Evolutionary conservation across 2,888 invertebrate genomes (phyloP).

Genomic region (Carcina quercana): DNA sequence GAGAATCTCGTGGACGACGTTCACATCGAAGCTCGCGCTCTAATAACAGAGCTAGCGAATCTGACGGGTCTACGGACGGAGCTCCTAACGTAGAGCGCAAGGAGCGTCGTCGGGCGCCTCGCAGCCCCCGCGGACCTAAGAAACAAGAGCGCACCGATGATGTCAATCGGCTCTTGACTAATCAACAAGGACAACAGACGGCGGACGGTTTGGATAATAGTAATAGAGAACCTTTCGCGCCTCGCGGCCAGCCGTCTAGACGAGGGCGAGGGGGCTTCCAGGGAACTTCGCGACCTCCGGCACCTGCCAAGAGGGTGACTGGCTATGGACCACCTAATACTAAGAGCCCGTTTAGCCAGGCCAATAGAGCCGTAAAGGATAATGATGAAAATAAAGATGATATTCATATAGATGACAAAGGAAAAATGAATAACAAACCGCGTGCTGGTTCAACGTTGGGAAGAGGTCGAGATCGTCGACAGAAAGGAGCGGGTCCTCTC

Average conservation of each 20-base stretch:
- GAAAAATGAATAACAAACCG: conserved; percentile 78
- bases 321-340: conserved; percentile 88
- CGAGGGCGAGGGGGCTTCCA: conserved; percentile 83
- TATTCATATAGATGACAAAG: conserved; percentile 74
- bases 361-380: conserved; percentile 53
- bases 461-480: conserved; percentile 61
- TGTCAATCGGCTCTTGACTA: conserved; percentile 30
- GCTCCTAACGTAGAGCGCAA: conserved; percentile 69
- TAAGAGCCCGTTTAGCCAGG: conserved; percentile 82
- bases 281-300: conserved; percentile 58
- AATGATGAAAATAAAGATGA: conserved; percentile 51
- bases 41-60: conserved; percentile 77
- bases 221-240: conserved; percentile 85
- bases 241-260: conserved; percentile 91
- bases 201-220: conserved; percentile 59
- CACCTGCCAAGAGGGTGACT: conserved; percentile 77
- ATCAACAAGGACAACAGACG: conserved; percentile 27
- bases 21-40: conserved; percentile 63
- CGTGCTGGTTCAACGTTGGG: conserved; percentile 79
- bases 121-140: conserved; percentile 72
- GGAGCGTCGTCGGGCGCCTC: conserved; percentile 71
- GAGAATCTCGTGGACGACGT: conserved; percentile 66
- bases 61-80: conserved; percentile 84
- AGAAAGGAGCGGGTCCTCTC: conserved; percentile 46
- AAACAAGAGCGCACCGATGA: conserved; percentile 77